Percentiles rank a stretch among this genome's conserved stretches.
These are phyloP conservation scores for Eumacrocentrus americanus DNA, from an alignment of 2,888 invertebrate genomes.

Conservation along the genomic window DNA sequence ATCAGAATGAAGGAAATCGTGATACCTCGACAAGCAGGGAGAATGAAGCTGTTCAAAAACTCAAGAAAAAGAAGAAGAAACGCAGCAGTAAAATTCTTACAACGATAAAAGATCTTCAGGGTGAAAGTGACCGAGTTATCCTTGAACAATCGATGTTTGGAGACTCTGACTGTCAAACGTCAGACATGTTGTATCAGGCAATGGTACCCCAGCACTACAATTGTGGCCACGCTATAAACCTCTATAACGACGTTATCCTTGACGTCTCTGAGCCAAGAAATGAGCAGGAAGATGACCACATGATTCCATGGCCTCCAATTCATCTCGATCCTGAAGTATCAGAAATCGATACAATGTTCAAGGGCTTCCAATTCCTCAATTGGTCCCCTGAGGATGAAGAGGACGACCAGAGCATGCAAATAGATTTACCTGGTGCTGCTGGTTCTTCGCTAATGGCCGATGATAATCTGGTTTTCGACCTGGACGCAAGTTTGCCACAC, in stretches of 20 bases:
- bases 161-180: slow-evolving; percentile 45
- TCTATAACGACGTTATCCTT: slow-evolving; percentile 42
- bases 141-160: slow-evolving; percentile 36
- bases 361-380: slow-evolving; percentile 67
- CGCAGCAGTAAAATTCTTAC: slow-evolving; percentile 29
- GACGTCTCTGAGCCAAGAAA: slow-evolving; percentile 31
- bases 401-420: background rate
- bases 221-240: slow-evolving; percentile 39
- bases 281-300: background rate
- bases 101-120: slow-evolving; percentile 39
- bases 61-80: slow-evolving; percentile 21
- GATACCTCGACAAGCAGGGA: slow-evolving; percentile 28
- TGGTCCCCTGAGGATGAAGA: slow-evolving; percentile 66
- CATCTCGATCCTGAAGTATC: slow-evolving; percentile 50
- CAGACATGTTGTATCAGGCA: slow-evolving; percentile 45
- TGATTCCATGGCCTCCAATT: slow-evolving; percentile 4
- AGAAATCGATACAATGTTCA: slow-evolving; percentile 69
- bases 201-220: slow-evolving; percentile 42
- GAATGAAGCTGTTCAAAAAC: slow-evolving; percentile 34
- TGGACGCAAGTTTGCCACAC: slow-evolving; percentile 45
- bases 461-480: slow-evolving; percentile 47
- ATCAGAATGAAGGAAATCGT: slow-evolving; percentile 34
- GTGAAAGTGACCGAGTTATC: slow-evolving; percentile 35
- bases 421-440: background rate
- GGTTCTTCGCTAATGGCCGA: slow-evolving; percentile 19